Base-by-base conservation (phyloP, 2,888 invertebrate species). In the Ichneumoninae sp. region DNA sequence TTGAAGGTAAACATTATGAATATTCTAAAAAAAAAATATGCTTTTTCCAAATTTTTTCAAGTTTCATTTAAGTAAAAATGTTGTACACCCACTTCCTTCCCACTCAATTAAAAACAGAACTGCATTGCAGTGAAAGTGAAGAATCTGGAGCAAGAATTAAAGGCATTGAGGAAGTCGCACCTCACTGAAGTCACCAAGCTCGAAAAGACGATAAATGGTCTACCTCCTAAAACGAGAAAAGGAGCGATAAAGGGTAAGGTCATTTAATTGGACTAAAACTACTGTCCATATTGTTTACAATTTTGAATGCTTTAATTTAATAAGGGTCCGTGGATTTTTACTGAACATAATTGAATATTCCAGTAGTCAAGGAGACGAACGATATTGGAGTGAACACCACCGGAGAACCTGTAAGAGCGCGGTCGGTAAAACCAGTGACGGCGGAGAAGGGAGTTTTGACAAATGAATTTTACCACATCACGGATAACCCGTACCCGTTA, bases 401-500 rank as follows among this genome's bases (percentile, higher is more conserved):
- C n/a, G 6, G 40, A 8, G 54, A 74, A 5, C 13, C 30, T 16
- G 1, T 62, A 79, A 30, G 30, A 30, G 16, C 19, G 30, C 80
- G 54, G 5, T n/a, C 44, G 0, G 13, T 60, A 16, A 87, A 86
- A 69, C 65, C 81, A 5, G 1, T 71, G 19, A 74, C 77, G 0
- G 6, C 26, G 13, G 86, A 89, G 1, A 88, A 88, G 78, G 82
- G 69, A 50, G 47, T 78, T 19, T 68, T 88, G 65, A 92, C 90
- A 1, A 83, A 90, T 22, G 87, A 90, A 80, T 88, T 88, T 87
- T 88, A 89, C 69, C 79, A 57, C 33, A 66, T 72, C 2, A 86
- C 83, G 4, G 72, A 88, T 69, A 83, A 85, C 76, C 82, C 89
- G 0, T 90, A 90, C 84, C 88, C 91, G 8, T 50, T 92, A 65